A percentile compares a stretch with the other conserved stretches of the same genome.
Conservation (phyloP, 2,888 invertebrate genomes). For the Neria commutata region DNA sequence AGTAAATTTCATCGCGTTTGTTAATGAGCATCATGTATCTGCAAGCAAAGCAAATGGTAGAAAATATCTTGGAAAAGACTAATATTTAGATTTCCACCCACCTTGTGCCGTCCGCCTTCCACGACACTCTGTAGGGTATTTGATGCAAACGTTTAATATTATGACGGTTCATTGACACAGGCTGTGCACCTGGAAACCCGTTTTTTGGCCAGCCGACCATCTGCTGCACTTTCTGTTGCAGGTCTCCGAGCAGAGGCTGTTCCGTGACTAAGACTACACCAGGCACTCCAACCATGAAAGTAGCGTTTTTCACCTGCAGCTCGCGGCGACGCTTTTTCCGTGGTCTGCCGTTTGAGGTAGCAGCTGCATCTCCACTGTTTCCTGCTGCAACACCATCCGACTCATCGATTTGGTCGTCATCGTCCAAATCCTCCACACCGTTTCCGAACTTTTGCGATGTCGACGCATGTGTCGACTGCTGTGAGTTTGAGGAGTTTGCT, state of each 20-base stretch:
- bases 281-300: constrained; percentile 86
- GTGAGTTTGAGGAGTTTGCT: constrained; percentile 33
- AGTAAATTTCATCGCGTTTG: constrained; percentile 83
- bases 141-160: constrained; percentile 78
- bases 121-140: constrained; percentile 93
- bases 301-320: constrained; percentile 67
- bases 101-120: constrained; percentile 99
- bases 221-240: constrained; percentile 77
- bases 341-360: constrained; percentile 23
- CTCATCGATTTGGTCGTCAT: constrained; percentile 34
- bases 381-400: constrained; percentile 24
- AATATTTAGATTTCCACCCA: constrained; percentile 50
- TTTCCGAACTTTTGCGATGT: constrained; percentile 12
- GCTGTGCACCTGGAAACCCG: constrained; percentile 96
- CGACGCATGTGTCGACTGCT: constrained; percentile 35
- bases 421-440: constrained; percentile 28
- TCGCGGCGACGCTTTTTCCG: constrained; percentile 65
- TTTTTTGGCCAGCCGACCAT: constrained; percentile 80
- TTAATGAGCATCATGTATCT: constrained; percentile 96
- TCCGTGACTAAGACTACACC: constrained; percentile 77
- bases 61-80: neutral
- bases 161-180: constrained; percentile 89
- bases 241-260: constrained; percentile 66
- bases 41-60: constrained; percentile 15
- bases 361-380: constrained; percentile 16